Evolutionary conservation across 1,140 invertebrate genomes (phyloP).

Genomic region (Hormaphis cornu): DNA sequence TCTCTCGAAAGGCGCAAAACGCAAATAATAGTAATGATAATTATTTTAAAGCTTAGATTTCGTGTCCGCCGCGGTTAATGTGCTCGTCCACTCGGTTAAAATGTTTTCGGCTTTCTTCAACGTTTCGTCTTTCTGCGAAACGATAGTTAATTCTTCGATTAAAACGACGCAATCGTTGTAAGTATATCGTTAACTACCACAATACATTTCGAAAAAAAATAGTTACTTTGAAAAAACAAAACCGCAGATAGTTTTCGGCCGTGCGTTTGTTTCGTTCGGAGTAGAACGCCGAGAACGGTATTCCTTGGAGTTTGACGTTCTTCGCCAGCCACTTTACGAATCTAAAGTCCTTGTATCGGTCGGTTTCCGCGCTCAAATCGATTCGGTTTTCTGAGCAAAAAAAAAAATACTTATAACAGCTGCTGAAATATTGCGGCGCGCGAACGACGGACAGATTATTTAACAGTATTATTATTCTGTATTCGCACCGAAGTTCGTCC

Average conservation of each 20-base stretch:
- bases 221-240: slow-evolving; percentile 86
- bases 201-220: too few species aligned
- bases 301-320: slow-evolving; percentile 83
- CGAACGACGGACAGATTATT: too few species aligned
- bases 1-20: neutral
- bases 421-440: neutral
- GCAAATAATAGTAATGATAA: too few species aligned
- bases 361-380: slow-evolving; percentile 55
- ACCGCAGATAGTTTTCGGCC: slow-evolving; percentile 79
- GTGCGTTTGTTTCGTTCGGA: slow-evolving; percentile 67
- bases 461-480: neutral
- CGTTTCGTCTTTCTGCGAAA: slow-evolving; percentile 57
- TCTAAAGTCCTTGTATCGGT: slow-evolving; percentile 72
- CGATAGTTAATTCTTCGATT: neutral
- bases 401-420: slow-evolving; percentile 20
- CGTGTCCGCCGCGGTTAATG: neutral
- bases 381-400: slow-evolving; percentile 41
- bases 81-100: neutral
- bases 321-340: slow-evolving; percentile 94
- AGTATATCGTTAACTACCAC: too few species aligned
- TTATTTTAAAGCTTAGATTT: slow-evolving; percentile 5
- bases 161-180: too few species aligned
- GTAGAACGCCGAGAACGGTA: slow-evolving; percentile 93
- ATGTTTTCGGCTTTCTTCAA: slow-evolving; percentile 46
- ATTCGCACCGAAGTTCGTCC: slow-evolving; percentile 59